Base-by-base conservation (phyloP, 2,113 vertebrate genomes). In the Stomatorhinus ivindoensis region DNA sequence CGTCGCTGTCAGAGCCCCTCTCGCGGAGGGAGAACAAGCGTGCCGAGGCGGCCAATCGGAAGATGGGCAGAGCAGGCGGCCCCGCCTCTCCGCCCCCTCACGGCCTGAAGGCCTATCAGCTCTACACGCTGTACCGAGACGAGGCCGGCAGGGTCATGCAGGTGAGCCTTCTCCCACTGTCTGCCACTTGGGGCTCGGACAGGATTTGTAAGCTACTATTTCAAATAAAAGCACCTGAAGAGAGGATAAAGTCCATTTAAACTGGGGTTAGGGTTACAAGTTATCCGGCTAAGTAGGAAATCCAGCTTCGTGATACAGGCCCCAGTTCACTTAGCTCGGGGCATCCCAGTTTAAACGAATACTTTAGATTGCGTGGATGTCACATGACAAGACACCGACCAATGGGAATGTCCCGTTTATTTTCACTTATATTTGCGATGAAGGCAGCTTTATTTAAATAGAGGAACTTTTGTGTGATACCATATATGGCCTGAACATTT, bases 141-240 rank as follows among this genome's bases (percentile, higher is more conserved):
- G 97, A 97, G 92, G 96, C 99, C 0, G 98, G 98, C 4, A 99
- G 97, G 93, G 95, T 99, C 93, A 98, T 99, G 98, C 98, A 99
- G 97, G 98, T 98, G 92, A 92, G 87, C 89, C 65, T 21, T 31
- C 53, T 6, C 4, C 15, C 13, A 11, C 55, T n/a, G 55, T n/a
- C 55, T 61, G 55, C 0, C 55, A 2, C 21, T 19, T 19, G 7
- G 55, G 2, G 21, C 55, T 58, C 6, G 55, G 55, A 61, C 24
- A n/a, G 55, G 55, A n/a, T 58, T n/a, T 24, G 6, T 58, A 58
- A 58, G 8, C 55, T 58, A 58, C 55, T 21, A 24, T 58, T 58
- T 58, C 6, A 69, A 11, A 69, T 69, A 31, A n/a, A 69, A 31
- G 61, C 24, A 69, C 2, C 61, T 31, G 61, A 65, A 21, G 9